phyloP scores from a whole-genome alignment of 2,797 vertebrate species.

The Leptodactylus fallax region DNA sequence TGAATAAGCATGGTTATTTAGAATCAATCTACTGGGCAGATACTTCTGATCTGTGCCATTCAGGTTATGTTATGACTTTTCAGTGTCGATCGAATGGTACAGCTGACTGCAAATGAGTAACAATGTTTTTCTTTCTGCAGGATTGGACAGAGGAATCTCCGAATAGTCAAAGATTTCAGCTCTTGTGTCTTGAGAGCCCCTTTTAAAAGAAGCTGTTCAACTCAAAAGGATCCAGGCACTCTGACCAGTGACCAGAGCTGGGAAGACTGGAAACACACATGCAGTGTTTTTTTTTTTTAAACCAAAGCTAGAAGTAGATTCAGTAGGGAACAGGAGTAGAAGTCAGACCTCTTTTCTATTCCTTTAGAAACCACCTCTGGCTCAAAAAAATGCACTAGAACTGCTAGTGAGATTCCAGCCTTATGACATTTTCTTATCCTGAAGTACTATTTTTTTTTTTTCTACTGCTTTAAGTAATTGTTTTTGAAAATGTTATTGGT shows the following conservation, averaged over 20 bases:
- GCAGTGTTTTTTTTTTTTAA: too few species aligned
- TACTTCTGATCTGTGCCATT: too few species aligned
- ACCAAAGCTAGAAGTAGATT: too few species aligned
- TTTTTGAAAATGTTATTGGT: background rate
- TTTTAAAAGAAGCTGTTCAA: constrained; percentile 73
- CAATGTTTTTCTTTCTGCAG: constrained; percentile 66
- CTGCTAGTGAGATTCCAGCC: background rate
- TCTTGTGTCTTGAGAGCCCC: constrained; percentile 69
- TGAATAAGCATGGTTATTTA: too few species aligned
- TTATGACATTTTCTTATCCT: background rate
- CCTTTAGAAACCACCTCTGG: too few species aligned
- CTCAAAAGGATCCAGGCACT: background rate
- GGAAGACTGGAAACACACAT: background rate
- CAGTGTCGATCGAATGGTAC: too few species aligned
- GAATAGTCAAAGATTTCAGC: constrained; percentile 68
- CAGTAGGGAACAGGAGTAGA: too few species aligned
- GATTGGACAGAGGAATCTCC: constrained; percentile 69
- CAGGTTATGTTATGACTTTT: too few species aligned
- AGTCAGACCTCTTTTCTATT: too few species aligned
- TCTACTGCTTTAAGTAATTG: background rate
- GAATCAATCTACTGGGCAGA: too few species aligned
- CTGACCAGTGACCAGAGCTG: background rate
- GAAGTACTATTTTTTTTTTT: background rate
- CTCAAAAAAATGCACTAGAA: too few species aligned
- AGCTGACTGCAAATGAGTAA: background rate